Conservation (phyloP, 1,140 invertebrate genomes). For the Meteorus sp. region DNA sequence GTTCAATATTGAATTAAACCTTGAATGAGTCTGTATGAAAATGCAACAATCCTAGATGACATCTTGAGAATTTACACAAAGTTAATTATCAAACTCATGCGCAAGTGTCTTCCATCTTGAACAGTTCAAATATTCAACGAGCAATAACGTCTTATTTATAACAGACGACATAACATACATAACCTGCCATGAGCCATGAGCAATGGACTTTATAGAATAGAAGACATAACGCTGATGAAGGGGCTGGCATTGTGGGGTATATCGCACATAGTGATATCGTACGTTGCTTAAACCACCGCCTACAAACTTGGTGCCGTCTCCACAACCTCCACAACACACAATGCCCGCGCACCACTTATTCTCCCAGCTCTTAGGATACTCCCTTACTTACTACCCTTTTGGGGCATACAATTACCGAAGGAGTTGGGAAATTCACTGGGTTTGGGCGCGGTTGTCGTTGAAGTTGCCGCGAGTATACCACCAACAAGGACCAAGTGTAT, state of each 20-base stretch:
- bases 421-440: constrained; percentile 22
- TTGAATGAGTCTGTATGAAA: too few species aligned
- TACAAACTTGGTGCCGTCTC: constrained; percentile 36
- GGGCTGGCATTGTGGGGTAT: constrained; percentile 43
- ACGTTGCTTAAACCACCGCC: constrained; percentile 37
- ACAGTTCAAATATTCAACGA: constrained; percentile 34
- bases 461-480: too few species aligned
- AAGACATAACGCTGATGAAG: constrained; percentile 55
- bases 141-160: constrained; percentile 54
- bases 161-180: constrained; percentile 25
- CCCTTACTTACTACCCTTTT: constrained; percentile 32
- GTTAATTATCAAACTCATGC: too few species aligned
- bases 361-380: too few species aligned
- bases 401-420: constrained; percentile 45
- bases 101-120: not conserved
- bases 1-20: too few species aligned
- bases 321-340: too few species aligned
- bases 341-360: too few species aligned
- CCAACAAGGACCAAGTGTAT: too few species aligned
- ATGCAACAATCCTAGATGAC: not conserved
- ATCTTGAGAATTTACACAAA: too few species aligned
- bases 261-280: constrained; percentile 44
- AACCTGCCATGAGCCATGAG: too few species aligned
- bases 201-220: not conserved
- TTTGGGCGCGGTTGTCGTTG: constrained; percentile 6